Base-by-base conservation (phyloP, 1,140 invertebrate genomes). In the Ectropis grisescens region DNA sequence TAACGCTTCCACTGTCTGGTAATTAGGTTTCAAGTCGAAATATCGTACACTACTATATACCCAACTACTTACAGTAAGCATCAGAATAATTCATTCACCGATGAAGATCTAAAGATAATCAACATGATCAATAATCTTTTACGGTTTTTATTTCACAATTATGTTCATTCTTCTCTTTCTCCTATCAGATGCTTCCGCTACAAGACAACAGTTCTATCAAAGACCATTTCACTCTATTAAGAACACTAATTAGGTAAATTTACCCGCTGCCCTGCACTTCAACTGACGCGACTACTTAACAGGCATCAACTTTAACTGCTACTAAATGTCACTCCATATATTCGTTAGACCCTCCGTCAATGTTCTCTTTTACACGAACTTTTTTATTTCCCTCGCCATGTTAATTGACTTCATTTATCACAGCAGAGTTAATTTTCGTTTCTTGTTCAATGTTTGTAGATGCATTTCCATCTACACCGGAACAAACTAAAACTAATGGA, bases 301-400 rank as follows among this genome's bases (percentile, higher is more conserved):
- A 12, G 37, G 36, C 51, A 54, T 46, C 42, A 49, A 54, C 43
- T 38, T 61, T 67, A 67, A 69, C 49, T 69, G 57, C 50, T 35
- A 64, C 64, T 70, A 64, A 65, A 62, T 58, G 62, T 75, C 60
- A 60, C 53, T 39, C 56, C 50, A 62, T 71, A 62, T 56, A 58
- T 69, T 67, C 51, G 60, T 71, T 60, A 68, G 54, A 46, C 33
- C 39, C 54, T 46, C 43, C 40, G 35, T 46, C 52, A 54, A 33
- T 37, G 50, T 48, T 37, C 41, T 39, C 41, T 50, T 57, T 60
- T 41, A 52, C 43, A 41, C 42, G 41, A 58, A 55, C 40, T 50
- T 52, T 50, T 66, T 58, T 58, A 48, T 62, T 62, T 49, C 52
- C 50, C 50, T 40, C 46, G 33, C 27, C 32, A 57, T 47, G 66